Conservation (phyloP, 2,113 vertebrate species). For the Glaucomys volans region DNA sequence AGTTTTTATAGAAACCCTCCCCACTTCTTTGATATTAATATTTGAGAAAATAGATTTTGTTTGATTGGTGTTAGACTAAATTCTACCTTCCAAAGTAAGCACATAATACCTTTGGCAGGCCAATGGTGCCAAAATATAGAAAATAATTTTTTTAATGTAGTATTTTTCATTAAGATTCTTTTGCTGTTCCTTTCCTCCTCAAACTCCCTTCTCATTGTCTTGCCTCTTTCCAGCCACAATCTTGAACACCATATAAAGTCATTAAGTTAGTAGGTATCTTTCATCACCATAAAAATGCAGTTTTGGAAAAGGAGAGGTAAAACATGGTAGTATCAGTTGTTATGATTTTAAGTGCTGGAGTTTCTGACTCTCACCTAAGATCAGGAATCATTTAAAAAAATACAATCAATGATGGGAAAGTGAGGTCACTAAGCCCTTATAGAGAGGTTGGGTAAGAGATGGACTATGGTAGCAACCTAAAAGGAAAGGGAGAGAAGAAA, state of each 20-base stretch:
- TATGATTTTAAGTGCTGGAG: background rate
- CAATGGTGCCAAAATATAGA: background rate
- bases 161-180: constrained; percentile 24
- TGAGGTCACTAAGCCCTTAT: background rate
- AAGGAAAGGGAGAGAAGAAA: background rate
- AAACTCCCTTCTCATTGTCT: background rate
- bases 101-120: background rate
- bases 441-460: background rate
- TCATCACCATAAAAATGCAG: constrained; percentile 2
- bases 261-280: constrained; percentile 13
- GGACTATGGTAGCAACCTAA: background rate
- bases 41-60: constrained; percentile 33
- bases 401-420: background rate
- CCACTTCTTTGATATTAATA: background rate
- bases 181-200: background rate
- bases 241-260: background rate
- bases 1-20: background rate
- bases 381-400: background rate
- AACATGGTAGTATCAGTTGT: background rate
- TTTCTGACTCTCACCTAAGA: constrained; percentile 34
- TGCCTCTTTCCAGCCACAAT: background rate
- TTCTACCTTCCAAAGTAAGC: background rate
- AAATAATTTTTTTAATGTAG: background rate
- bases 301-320: background rate
- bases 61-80: background rate